These are phyloP conservation scores for Papilio demoleus DNA, from an alignment of 2,888 invertebrate species.

Conservation along the genomic window DNA sequence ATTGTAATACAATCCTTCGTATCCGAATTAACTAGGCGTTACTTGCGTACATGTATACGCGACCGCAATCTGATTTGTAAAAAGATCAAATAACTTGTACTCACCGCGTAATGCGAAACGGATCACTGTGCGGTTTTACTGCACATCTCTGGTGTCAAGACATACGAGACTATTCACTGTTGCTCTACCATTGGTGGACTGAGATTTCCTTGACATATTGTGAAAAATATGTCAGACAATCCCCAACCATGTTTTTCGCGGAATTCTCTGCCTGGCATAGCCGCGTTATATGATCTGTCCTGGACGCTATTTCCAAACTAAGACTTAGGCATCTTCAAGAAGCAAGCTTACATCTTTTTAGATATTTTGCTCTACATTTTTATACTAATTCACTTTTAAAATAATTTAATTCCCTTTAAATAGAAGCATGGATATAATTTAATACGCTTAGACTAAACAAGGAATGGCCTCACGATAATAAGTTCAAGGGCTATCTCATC, in stretches of 20 bases:
- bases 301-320: too few species aligned
- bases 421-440: too few species aligned
- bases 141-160: constrained; percentile 33
- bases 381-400: too few species aligned
- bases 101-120: constrained; percentile 38
- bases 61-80: constrained; percentile 38
- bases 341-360: too few species aligned
- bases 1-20: neutral
- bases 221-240: too few species aligned
- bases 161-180: constrained; percentile 26
- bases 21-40: constrained; percentile 1
- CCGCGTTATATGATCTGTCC: too few species aligned
- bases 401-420: too few species aligned
- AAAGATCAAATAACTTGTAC: constrained; percentile 38
- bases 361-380: too few species aligned
- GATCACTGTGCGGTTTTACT: constrained; percentile 39
- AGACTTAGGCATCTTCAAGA: too few species aligned
- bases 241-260: too few species aligned
- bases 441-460: too few species aligned
- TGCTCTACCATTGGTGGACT: constrained; percentile 10
- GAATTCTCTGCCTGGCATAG: too few species aligned
- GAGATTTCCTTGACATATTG: constrained; percentile 11
- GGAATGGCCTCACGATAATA: constrained; percentile 26
- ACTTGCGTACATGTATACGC: constrained; percentile 4
- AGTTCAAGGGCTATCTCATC: constrained; percentile 74